These are phyloP conservation scores for Pseudomyrmex sp. DNA, from an alignment of 1,140 invertebrate species.

Conservation along the genomic window DNA sequence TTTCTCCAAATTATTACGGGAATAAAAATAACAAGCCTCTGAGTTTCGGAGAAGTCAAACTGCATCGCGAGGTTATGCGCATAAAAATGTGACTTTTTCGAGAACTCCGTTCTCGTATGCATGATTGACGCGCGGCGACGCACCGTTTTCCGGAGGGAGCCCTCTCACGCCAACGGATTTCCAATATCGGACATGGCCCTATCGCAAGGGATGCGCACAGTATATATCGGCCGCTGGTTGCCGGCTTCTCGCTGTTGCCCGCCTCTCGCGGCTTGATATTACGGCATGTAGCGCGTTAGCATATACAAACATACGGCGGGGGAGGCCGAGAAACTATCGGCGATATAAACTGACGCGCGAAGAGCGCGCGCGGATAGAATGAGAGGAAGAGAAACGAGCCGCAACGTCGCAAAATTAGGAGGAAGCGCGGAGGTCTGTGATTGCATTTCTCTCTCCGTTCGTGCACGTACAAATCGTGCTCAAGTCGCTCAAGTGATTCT, in stretches of 20 bases:
- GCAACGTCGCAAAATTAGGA: constrained; percentile 62
- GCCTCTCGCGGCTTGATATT: constrained; percentile 71
- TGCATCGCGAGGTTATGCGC: background rate
- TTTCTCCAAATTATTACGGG: background rate
- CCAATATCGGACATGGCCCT: constrained; percentile 68
- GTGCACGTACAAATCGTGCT: background rate
- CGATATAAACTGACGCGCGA: constrained; percentile 23
- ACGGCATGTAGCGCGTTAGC: constrained; percentile 69
- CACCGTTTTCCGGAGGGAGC: constrained; percentile 69
- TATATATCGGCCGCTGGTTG: constrained; percentile 46
- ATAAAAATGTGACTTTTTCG: constrained; percentile 50
- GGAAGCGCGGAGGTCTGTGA: background rate
- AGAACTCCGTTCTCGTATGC: constrained; percentile 34
- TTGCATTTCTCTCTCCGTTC: background rate
- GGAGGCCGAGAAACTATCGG: constrained; percentile 15
- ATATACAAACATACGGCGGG: constrained; percentile 66
- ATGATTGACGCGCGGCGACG: constrained; percentile 66
- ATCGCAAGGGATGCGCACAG: constrained; percentile 32
- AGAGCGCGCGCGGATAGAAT: background rate
- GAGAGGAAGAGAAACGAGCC: constrained; percentile 52
- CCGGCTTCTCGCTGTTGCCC: constrained; percentile 59
- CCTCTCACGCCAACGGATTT: constrained; percentile 67
- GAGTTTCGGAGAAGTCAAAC: background rate
- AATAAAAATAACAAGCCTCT: background rate
- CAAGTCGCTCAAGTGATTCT: constrained; percentile 10